Conservation (phyloP, 1,140 invertebrate genomes). For the Drosophila albomicans region DNA sequence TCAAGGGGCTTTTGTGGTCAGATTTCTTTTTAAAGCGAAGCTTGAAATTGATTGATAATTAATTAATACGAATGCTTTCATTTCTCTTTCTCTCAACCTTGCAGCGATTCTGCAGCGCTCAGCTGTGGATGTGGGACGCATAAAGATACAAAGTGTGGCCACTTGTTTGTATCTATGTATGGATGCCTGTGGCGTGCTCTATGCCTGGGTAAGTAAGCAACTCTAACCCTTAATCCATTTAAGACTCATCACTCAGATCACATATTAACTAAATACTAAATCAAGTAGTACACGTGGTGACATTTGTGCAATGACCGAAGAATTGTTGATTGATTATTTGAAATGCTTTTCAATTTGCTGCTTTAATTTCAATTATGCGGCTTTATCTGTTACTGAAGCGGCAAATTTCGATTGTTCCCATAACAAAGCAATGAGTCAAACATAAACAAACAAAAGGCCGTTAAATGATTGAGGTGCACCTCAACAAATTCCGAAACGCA, state of each 20-base stretch:
- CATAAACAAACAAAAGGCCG: conserved; percentile 62
- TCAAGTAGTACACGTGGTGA: neutral
- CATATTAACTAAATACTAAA: too few species aligned
- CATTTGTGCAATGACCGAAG: conserved; percentile 9
- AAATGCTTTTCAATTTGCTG: conserved; percentile 18
- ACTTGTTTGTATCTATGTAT: conserved; percentile 94
- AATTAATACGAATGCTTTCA: conserved; percentile 70
- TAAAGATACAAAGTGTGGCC: conserved; percentile 93
- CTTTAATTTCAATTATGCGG: conserved; percentile 40
- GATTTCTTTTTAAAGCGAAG: conserved; percentile 17
- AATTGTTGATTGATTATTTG: conserved; percentile 13
- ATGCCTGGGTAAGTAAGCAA: conserved; percentile 91
- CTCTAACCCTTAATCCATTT: neutral
- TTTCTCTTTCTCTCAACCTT: conserved; percentile 76
- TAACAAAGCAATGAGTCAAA: conserved; percentile 37
- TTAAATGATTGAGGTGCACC: conserved; percentile 68
- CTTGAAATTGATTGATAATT: conserved; percentile 69
- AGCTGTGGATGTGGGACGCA: conserved; percentile 90
- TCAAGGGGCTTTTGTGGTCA: conserved; percentile 54
- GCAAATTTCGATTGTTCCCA: conserved; percentile 48
- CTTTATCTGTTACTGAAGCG: conserved; percentile 37
- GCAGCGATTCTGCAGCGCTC: conserved; percentile 93
- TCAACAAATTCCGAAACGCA: conserved; percentile 43
- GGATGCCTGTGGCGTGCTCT: conserved; percentile 92
- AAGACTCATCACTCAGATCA: neutral